phyloP scores from a whole-genome alignment of 2,113 vertebrate species.

The Nycticorax nycticorax region DNA sequence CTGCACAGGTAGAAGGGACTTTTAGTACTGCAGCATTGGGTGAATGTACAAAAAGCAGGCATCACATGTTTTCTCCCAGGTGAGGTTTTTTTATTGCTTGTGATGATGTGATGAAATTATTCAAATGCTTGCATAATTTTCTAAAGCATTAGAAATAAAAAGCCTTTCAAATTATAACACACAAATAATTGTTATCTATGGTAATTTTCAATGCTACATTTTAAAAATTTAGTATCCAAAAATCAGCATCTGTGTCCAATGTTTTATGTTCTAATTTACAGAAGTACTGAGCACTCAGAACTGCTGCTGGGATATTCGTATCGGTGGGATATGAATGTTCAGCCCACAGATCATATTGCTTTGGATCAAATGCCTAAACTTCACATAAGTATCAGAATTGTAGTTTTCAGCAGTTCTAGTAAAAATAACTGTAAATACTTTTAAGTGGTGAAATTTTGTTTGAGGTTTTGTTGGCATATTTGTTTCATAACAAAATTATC shows the following conservation, averaged over 20 bases:
- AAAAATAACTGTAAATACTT: background rate
- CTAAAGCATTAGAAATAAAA: background rate
- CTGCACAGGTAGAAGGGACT: background rate
- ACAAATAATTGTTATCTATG: background rate
- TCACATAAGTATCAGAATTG: background rate
- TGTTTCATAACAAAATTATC: background rate
- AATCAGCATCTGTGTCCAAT: background rate
- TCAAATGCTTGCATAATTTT: background rate
- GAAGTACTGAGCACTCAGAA: background rate
- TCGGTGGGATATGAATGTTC: background rate
- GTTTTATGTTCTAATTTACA: background rate
- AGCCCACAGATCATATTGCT: background rate
- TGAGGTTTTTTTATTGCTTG: background rate
- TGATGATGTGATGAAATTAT: background rate
- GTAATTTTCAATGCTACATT: background rate
- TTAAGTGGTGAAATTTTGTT: background rate
- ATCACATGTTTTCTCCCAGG: background rate
- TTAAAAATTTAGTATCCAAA: background rate
- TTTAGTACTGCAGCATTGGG: background rate
- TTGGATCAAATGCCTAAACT: background rate
- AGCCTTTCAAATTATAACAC: background rate
- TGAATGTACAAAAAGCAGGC: background rate
- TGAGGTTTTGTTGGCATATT: background rate
- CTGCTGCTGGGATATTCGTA: background rate
- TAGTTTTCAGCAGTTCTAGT: background rate